A percentile compares a stretch with the other conserved stretches of the same genome.
phyloP scores from a whole-genome alignment of 2,888 invertebrate species.

The Entomobrya proxima region DNA sequence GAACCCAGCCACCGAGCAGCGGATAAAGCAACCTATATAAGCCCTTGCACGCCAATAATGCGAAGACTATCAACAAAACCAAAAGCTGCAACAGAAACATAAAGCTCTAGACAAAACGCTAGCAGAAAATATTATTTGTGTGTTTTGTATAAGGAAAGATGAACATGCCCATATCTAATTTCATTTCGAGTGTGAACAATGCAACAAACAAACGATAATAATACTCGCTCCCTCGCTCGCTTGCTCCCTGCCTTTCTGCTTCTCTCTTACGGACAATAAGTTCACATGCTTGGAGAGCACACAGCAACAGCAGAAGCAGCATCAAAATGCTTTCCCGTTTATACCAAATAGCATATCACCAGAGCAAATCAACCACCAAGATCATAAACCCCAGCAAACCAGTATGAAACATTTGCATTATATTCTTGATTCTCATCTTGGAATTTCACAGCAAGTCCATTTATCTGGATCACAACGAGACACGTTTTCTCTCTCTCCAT shows the following conservation, averaged over 20 bases:
- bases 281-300: background rate
- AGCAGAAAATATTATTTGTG: background rate
- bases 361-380: slow-evolving; percentile 2
- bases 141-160: background rate
- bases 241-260: background rate
- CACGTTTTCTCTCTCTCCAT: background rate
- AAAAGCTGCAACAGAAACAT: background rate
- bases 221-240: background rate
- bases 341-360: slow-evolving; percentile 6
- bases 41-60: too few relatives aligned
- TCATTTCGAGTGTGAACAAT: slow-evolving; percentile 63
- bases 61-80: background rate
- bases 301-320: too few relatives aligned
- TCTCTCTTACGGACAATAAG: background rate
- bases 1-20: too few relatives aligned
- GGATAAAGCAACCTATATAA: too few relatives aligned
- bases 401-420: background rate
- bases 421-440: slow-evolving; percentile 53
- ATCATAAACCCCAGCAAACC: background rate
- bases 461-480: slow-evolving; percentile 27
- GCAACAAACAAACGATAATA: slow-evolving; percentile 33
- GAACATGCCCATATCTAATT: slow-evolving; percentile 56
- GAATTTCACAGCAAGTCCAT: slow-evolving; percentile 37
- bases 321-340: slow-evolving; percentile 20
- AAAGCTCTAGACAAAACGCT: background rate